phyloP scores from a whole-genome alignment of 2,113 vertebrate species.

The Myotis yumanensis region DNA sequence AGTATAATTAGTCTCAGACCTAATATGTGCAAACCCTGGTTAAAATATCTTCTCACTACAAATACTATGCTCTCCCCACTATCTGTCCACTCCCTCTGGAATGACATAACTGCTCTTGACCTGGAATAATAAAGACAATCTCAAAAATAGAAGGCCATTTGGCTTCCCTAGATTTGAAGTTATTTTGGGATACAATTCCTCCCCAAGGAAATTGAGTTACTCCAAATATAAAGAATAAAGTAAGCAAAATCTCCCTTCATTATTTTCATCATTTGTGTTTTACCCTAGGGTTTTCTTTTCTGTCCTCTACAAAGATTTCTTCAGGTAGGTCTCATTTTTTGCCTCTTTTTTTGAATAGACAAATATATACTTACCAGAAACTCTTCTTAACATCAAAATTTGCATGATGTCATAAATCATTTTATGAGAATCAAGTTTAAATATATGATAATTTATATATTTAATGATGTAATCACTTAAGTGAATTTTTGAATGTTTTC shows the following conservation, averaged over 20 bases:
- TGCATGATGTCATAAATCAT: not conserved
- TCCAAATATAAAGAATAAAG: not conserved
- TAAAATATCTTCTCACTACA: not conserved
- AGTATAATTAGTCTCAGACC: fast-evolving
- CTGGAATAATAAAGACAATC: no score
- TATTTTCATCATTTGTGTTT: not conserved
- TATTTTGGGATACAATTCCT: not conserved
- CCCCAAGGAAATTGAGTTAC: not conserved
- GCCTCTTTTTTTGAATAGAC: not conserved
- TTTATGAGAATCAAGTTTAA: not conserved
- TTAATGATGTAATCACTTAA: not conserved
- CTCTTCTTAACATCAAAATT: not conserved
- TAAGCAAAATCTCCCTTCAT: not conserved
- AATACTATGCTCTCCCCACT: not conserved
- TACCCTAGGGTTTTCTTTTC: not conserved
- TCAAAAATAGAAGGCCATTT: not conserved
- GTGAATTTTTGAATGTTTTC: not conserved
- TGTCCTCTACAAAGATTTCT: not conserved
- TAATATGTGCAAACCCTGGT: not conserved
- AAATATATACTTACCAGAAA: not conserved
- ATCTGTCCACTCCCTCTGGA: fast-evolving
- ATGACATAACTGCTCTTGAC: not conserved
- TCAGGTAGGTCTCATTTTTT: not conserved
- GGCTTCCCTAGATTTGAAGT: not conserved
- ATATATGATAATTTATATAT: not conserved